phyloP scores from a whole-genome alignment of 2,797 vertebrate genomes.

The Esox lucius region DNA sequence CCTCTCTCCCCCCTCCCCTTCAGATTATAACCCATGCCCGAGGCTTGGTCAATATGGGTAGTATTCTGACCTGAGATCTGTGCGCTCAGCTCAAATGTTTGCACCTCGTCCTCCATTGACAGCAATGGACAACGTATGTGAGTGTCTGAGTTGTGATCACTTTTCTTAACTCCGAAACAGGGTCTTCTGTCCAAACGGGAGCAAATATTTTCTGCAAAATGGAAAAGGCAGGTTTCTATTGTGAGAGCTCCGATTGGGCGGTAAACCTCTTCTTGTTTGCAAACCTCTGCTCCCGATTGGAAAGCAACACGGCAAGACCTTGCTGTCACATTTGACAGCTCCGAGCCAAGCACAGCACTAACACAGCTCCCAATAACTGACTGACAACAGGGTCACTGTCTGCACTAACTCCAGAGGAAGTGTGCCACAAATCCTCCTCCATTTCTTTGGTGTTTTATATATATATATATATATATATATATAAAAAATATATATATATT shows the following conservation, averaged over 20 bases:
- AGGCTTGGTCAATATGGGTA: conserved; percentile 47
- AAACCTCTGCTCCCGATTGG: conserved; percentile 54
- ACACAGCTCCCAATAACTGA: conserved; percentile 78
- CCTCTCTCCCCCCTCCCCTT: conserved; percentile 14
- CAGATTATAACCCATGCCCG: conserved; percentile 51
- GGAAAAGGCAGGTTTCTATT: conserved; percentile 33
- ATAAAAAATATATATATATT: conserved; percentile 78
- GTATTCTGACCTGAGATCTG: background rate
- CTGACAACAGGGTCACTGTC: conserved; percentile 77
- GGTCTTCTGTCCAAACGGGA: conserved; percentile 38
- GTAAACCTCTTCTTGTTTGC: conserved; percentile 36
- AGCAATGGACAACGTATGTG: background rate
- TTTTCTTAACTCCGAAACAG: background rate
- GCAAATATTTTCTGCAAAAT: conserved; percentile 50
- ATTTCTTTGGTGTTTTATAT: conserved; percentile 81
- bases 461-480: conserved; percentile 75
- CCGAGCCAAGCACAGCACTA: conserved; percentile 71
- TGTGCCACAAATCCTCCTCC: conserved; percentile 75
- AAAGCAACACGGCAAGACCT: conserved; percentile 56
- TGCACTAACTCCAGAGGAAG: conserved; percentile 79
- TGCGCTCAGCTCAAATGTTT: background rate
- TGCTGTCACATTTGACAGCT: conserved; percentile 63
- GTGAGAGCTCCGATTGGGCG: conserved; percentile 47
- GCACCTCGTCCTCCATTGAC: background rate
- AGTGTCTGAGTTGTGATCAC: background rate